Evolutionary conservation across 1,140 invertebrate genomes (phyloP).

Genomic region (Amyelois transitella): DNA sequence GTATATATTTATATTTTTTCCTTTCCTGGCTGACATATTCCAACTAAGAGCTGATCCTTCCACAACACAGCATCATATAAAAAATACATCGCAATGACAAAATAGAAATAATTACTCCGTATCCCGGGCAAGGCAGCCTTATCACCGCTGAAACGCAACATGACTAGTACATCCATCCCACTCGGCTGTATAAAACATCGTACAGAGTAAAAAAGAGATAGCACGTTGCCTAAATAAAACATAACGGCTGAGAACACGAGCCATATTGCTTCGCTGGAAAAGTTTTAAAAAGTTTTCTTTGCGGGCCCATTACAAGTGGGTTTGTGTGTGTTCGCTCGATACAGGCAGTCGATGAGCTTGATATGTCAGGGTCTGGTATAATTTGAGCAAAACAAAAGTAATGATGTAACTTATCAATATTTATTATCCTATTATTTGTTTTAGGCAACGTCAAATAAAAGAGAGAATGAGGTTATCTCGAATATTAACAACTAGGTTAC

Average conservation of each 20-base stretch:
- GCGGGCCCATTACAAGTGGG: conserved; percentile 73
- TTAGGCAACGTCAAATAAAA: too few species aligned
- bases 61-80: conserved; percentile 51
- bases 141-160: conserved; percentile 26
- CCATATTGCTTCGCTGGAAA: conserved; percentile 76
- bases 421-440: too few species aligned
- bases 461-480: too few species aligned
- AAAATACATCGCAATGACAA: conserved; percentile 71
- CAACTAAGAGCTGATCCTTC: conserved; percentile 8
- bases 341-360: conserved; percentile 59
- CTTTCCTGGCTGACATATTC: not conserved
- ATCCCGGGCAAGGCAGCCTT: conserved; percentile 66
- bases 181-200: conserved; percentile 21
- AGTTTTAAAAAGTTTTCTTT: conserved; percentile 77
- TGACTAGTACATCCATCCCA: conserved; percentile 41
- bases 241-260: conserved; percentile 72
- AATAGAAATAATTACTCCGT: conserved; percentile 73
- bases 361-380: conserved; percentile 14
- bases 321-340: conserved; percentile 54
- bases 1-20: too few species aligned
- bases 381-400: conserved; percentile 7
- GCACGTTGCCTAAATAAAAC: conserved; percentile 71
- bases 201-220: conserved; percentile 41
- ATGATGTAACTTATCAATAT: not conserved
- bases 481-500: too few species aligned